Percentiles rank a stretch among this genome's conserved stretches.
phyloP scores from a whole-genome alignment of 1,140 invertebrate species.

The Lerema accius region DNA sequence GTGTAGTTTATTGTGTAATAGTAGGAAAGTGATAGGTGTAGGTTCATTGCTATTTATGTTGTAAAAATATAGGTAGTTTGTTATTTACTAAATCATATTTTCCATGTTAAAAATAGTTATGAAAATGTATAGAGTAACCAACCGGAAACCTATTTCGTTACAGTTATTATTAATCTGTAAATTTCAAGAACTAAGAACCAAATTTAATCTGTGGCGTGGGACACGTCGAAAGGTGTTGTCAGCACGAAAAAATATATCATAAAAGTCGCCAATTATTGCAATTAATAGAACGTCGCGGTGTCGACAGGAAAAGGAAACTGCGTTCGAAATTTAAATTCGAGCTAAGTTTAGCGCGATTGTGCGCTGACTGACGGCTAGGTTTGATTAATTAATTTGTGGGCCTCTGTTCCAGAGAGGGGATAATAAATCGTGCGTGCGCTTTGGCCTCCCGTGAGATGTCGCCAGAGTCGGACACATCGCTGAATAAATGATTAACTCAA shows the following conservation, averaged over 20 bases:
- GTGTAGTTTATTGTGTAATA: not conserved
- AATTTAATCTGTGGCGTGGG: conserved; percentile 27
- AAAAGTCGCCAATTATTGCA: conserved; percentile 75
- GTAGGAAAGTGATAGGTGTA: not conserved
- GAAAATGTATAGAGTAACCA: not conserved
- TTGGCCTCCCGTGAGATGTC: conserved; percentile 78
- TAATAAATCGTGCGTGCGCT: conserved; percentile 76
- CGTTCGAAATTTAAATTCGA: conserved; percentile 43
- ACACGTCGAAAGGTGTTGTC: conserved; percentile 56
- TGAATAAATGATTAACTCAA: conserved; percentile 78
- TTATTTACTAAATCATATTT: too few relatives aligned
- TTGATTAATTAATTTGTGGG: conserved; percentile 79
- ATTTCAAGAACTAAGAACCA: conserved; percentile 21
- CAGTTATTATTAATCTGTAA: conserved; percentile 19
- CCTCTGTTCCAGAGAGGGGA: conserved; percentile 61
- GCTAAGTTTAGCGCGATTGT: conserved; percentile 73
- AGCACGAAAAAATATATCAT: conserved; percentile 66
- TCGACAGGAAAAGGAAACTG: conserved; percentile 77
- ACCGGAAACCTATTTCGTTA: conserved; percentile 24
- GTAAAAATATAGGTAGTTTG: too few relatives aligned
- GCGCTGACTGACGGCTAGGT: conserved; percentile 73
- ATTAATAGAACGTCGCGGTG: conserved; percentile 74
- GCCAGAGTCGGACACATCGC: conserved; percentile 59
- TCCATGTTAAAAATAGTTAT: not conserved
- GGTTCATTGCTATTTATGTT: too few relatives aligned